Conservation (phyloP, 2,797 vertebrate genomes). For the Alouatta caraya region DNA sequence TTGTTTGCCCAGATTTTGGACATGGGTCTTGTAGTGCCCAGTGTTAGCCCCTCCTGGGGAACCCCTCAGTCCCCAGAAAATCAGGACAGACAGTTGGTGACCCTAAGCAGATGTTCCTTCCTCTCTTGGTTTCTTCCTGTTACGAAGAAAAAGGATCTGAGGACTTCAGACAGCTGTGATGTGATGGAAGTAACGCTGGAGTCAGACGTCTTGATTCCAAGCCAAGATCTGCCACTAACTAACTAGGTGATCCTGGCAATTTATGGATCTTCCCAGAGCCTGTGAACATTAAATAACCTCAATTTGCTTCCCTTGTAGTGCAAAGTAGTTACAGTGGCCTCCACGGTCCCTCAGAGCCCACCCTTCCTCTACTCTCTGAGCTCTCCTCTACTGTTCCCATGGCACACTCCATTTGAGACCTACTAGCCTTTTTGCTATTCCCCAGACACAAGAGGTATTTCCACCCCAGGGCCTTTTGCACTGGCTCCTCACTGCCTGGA, state of each 20-base stretch:
- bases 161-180: neutral
- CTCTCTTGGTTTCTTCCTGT: neutral
- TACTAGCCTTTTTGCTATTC: neutral
- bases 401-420: neutral
- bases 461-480: neutral
- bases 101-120: neutral
- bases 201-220: neutral
- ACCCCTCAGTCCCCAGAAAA: neutral
- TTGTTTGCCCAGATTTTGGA: neutral
- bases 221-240: neutral
- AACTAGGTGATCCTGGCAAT: neutral
- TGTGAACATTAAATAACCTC: neutral
- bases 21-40: neutral
- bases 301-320: neutral
- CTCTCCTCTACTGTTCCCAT: neutral
- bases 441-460: neutral
- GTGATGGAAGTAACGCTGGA: neutral
- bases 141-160: neutral
- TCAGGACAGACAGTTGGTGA: neutral
- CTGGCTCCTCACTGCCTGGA: neutral
- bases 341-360: neutral
- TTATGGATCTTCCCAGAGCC: neutral
- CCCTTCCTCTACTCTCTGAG: neutral
- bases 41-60: neutral
- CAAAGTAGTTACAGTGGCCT: neutral